A percentile compares a stretch with the other conserved stretches of the same genome.
phyloP scores from a whole-genome alignment of 1,140 invertebrate genomes.

The Drosophila lacertosa region DNA sequence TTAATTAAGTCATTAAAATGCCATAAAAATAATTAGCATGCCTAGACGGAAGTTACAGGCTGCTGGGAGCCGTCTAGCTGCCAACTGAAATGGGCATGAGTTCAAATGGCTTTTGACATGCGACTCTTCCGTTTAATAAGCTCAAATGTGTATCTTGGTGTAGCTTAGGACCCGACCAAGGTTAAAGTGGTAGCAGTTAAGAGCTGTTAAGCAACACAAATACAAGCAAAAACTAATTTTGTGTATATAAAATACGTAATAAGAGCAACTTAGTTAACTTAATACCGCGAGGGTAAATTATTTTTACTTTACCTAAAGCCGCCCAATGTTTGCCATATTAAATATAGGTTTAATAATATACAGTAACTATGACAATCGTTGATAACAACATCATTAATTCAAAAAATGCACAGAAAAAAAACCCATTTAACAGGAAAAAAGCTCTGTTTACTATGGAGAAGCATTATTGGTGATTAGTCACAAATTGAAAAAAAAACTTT shows the following conservation, averaged over 20 bases:
- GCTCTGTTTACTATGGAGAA: not conserved
- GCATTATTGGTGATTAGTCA: not conserved
- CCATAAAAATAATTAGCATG: conserved; percentile 75
- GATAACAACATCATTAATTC: conserved; percentile 70
- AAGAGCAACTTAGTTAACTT: conserved; percentile 3
- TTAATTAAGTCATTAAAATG: conserved; percentile 81
- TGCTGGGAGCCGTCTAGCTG: conserved; percentile 23
- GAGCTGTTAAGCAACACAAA: conserved; percentile 6
- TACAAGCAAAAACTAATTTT: conserved; percentile 1
- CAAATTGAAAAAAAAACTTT: not conserved
- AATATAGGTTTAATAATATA: conserved; percentile 31
- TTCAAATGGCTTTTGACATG: conserved; percentile 71
- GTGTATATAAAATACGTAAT: not conserved
- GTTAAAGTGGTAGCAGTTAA: conserved; percentile 7
- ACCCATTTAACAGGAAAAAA: conserved; percentile 16
- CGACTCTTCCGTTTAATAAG: conserved; percentile 56
- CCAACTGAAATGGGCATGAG: conserved; percentile 13
- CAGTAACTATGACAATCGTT: conserved; percentile 68
- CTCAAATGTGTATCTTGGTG: conserved; percentile 20
- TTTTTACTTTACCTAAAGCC: conserved; percentile 5
- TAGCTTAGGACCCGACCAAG: conserved; percentile 12
- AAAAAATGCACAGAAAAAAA: conserved; percentile 52
- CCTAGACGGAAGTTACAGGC: conserved; percentile 43
- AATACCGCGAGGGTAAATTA: conserved; percentile 1
- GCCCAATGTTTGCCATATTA: conserved; percentile 35